Conservation (phyloP, 1,140 invertebrate genomes). For the Pachypsylla venusta region DNA sequence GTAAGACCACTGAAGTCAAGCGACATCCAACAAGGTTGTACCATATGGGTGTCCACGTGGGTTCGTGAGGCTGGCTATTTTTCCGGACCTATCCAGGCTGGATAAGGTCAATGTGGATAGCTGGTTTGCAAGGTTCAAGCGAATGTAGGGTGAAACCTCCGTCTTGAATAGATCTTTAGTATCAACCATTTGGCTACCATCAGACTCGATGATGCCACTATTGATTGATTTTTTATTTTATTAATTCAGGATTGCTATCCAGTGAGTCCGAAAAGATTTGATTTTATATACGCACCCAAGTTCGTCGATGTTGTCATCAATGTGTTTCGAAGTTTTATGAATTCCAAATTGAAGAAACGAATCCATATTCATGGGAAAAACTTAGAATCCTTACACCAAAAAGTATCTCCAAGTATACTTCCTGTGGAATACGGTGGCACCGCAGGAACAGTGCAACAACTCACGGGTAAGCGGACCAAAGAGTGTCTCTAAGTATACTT, state of each 20-base stretch:
- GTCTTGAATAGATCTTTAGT: no score
- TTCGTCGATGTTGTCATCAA: slow-evolving; percentile 50
- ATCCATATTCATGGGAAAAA: slow-evolving; percentile 34
- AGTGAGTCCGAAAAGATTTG: slow-evolving; percentile 44
- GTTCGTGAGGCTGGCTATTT: no score
- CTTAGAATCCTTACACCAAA: slow-evolving; percentile 29
- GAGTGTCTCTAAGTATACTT: slow-evolving; percentile 35
- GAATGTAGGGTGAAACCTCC: no score
- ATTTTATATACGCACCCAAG: slow-evolving; percentile 51
- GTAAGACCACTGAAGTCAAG: no score
- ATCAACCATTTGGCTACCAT: no score
- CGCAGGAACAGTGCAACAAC: slow-evolving; percentile 33
- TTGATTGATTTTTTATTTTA: no score
- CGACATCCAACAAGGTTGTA: no score
- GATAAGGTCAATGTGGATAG: no score
- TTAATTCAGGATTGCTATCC: slow-evolving; percentile 52
- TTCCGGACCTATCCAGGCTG: no score
- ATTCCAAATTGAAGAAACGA: slow-evolving; percentile 42
- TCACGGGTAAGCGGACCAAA: slow-evolving; percentile 36
- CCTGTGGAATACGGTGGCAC: slow-evolving; percentile 43
- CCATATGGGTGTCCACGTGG: no score
- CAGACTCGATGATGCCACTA: no score
- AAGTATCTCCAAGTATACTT: slow-evolving; percentile 35
- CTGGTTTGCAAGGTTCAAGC: no score
- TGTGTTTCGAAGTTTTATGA: slow-evolving; percentile 54